A percentile compares a stretch with the other conserved stretches of the same genome.
Evolutionary conservation across 1,140 invertebrate species (phyloP).

Genomic region (Diuraphis noxia): DNA sequence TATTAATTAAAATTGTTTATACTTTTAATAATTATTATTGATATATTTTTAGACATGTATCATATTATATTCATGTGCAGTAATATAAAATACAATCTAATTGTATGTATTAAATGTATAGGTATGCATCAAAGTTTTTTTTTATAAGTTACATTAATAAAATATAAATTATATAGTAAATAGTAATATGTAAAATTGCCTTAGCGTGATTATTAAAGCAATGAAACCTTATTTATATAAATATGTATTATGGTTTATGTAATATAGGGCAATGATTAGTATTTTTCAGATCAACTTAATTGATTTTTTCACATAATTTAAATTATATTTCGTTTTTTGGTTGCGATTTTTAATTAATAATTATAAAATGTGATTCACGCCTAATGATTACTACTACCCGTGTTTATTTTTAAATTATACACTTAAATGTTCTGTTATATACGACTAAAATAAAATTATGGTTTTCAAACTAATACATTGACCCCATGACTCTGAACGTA

Average conservation of each 20-base stretch:
- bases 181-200: neutral
- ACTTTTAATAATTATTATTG: no score
- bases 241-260: neutral
- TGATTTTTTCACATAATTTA: neutral
- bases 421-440: neutral
- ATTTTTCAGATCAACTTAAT: neutral
- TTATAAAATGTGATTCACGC: neutral
- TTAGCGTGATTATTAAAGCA: neutral
- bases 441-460: neutral
- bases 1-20: no score
- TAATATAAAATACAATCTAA: neutral
- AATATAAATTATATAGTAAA: neutral
- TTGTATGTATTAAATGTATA: neutral
- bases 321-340: neutral
- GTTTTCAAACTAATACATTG: no score
- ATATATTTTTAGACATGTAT: neutral
- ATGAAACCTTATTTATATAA: constrained; percentile 23
- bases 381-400: neutral
- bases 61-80: no score
- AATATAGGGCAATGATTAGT: neutral
- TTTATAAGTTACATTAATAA: neutral
- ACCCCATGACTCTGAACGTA: no score
- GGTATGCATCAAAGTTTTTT: neutral
- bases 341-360: neutral
- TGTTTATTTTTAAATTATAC: neutral